Conservation (phyloP, 30 jellyfish, hydroid and myxozoan genomes). For the Hydra vulgaris region DNA sequence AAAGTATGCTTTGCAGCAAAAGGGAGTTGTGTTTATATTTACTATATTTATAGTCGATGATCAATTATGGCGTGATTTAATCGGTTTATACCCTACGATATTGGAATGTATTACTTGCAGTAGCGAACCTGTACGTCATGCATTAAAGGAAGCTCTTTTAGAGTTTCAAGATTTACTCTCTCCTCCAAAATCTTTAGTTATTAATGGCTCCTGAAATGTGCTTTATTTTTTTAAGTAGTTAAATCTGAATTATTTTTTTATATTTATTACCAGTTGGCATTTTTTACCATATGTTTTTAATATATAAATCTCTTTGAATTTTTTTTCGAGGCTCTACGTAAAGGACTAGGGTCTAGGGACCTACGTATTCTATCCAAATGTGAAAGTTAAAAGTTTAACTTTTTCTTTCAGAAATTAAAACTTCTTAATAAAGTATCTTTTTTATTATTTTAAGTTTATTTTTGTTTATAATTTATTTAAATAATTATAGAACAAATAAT, state of each 20-base stretch:
- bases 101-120: slow-evolving; percentile 79
- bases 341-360: background rate
- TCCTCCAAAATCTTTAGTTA: slow-evolving; percentile 25
- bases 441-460: too few species aligned
- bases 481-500: too few species aligned
- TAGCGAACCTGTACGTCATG: slow-evolving; percentile 54
- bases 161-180: slow-evolving; percentile 63
- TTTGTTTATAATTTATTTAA: too few species aligned
- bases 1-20: background rate
- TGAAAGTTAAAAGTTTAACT: too few species aligned
- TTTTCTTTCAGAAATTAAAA: too few species aligned
- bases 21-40: background rate
- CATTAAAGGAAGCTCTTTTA: slow-evolving; percentile 48
- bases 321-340: background rate
- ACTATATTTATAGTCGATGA: slow-evolving; percentile 36
- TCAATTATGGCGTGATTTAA: slow-evolving; percentile 66
- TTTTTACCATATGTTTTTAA: background rate
- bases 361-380: too few species aligned
- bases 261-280: background rate
- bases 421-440: too few species aligned
- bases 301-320: too few species aligned
- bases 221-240: background rate
- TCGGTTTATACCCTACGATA: slow-evolving; percentile 62
- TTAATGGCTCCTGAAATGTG: background rate
- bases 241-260: background rate